Base-by-base conservation (phyloP, 1,140 invertebrate species). In the Camponotus floridanus region DNA sequence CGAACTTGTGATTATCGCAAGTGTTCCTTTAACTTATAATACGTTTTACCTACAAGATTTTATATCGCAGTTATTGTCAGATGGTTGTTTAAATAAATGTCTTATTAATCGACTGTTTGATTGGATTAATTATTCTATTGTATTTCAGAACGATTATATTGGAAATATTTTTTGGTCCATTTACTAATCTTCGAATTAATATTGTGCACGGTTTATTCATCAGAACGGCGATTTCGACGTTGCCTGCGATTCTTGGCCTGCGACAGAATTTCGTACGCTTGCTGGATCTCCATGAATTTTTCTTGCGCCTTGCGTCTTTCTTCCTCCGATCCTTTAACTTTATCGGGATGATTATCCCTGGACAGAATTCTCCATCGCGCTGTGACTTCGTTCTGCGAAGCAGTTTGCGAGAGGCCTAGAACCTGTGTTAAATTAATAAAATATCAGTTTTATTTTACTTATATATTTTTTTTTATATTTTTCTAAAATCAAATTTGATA, bases 331-430 rank as follows among this genome's bases (percentile, higher is more conserved):
- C 98, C 97, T 93, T 98, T 98, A 4, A 97, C 97, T 94, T 98
- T 98, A 91, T 99, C 99, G 0, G 99, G 99, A 95, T 99, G 99
- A 94, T 97, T 97, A 93, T 98, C 97, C n/a, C 97, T 96, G 0
- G 98, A 98, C 0, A 99, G 94, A 48, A 96, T 95, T 67, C 98
- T 94, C 97, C 98, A 99, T 76, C 95, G 96, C 0, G 96, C 92
- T 1, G 97, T 98, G 5, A 99, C 98, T 92, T 99, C 98, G 67
- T 97, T 96, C 93, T 99, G 98, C 36, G 97, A 97, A 0, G 98
- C 97, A 1, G 96, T 97, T 62, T 96, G 96, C 21, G 96, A 95
- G 0, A 99, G 92, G 1, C 96, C 98, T 1, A 99, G 94, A 0
- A 98, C 96, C 97, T 98, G 89, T 51, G 26, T 26, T 26, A 88